Evolutionary conservation across 2,888 invertebrate species (phyloP).

Genomic region (Drosophila prostipennis): DNA sequence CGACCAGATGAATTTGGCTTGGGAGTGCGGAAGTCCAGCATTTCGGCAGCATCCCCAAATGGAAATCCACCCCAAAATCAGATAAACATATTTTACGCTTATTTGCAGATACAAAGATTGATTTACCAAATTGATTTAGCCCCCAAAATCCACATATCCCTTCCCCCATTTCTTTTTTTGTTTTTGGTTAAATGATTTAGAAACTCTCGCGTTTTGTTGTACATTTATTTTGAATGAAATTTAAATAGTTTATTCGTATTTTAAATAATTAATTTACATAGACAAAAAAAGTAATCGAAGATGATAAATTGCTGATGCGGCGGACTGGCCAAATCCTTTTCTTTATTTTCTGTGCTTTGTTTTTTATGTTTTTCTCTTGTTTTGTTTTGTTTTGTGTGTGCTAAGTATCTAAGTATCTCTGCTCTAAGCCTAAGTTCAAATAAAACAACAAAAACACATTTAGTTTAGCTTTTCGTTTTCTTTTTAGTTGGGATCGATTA

Average conservation of each 20-base stretch:
- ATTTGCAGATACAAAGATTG: constrained; percentile 47
- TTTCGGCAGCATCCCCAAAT: constrained; percentile 45
- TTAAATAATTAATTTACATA: constrained; percentile 71
- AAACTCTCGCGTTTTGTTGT: constrained; percentile 50
- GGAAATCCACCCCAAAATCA: constrained; percentile 39
- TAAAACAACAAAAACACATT: constrained; percentile 65
- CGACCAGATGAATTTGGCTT: constrained; percentile 50
- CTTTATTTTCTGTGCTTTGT: constrained; percentile 12
- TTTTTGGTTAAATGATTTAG: background rate
- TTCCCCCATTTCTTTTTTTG: no score
- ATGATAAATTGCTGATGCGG: constrained; percentile 43
- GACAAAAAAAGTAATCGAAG: constrained; percentile 53
- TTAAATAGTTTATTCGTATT: constrained; percentile 62
- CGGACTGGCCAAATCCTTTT: no score
- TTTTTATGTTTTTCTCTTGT: constrained; percentile 4
- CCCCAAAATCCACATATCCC: no score
- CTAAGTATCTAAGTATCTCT: constrained; percentile 51
- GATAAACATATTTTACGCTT: constrained; percentile 76
- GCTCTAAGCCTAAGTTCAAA: constrained; percentile 53
- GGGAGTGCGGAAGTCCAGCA: constrained; percentile 15
- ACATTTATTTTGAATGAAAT: constrained; percentile 77
- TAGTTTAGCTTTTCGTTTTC: constrained; percentile 27
- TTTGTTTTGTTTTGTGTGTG: constrained; percentile 20
- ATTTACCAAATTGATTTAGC: constrained; percentile 35
- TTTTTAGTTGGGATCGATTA: constrained; percentile 31